Conservation (phyloP, 2,888 invertebrate species). For the Odontocerum albicorne region DNA sequence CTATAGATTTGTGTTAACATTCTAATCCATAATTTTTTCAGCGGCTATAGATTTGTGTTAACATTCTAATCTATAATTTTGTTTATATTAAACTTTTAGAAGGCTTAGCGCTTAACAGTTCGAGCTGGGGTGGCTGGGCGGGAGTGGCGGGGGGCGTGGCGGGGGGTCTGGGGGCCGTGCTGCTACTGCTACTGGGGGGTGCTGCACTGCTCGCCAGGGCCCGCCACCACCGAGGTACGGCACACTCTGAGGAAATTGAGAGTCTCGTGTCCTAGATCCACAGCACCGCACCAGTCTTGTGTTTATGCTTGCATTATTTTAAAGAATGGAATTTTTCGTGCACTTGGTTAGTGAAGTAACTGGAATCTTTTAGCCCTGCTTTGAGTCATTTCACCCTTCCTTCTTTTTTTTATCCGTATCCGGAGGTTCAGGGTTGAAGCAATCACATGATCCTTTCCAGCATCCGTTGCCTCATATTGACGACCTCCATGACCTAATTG, state of each 20-base stretch:
- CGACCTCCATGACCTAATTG: too few species aligned
- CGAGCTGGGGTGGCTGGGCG: constrained; percentile 42
- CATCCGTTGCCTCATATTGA: too few species aligned
- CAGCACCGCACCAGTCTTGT: background rate
- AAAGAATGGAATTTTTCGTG: background rate
- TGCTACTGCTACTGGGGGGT: constrained; percentile 44
- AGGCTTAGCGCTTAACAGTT: constrained; percentile 21
- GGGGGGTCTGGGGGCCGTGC: constrained; percentile 46
- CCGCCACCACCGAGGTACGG: constrained; percentile 42
- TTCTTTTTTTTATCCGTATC: too few species aligned
- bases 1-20: too few species aligned
- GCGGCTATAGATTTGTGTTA: too few species aligned
- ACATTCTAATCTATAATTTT: too few species aligned
- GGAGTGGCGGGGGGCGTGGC: constrained; percentile 47
- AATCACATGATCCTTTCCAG: too few species aligned
- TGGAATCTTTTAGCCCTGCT: background rate
- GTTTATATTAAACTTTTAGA: too few species aligned
- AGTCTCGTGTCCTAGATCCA: constrained; percentile 22
- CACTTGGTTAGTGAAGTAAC: background rate
- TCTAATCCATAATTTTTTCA: too few species aligned
- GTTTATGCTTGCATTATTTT: background rate
- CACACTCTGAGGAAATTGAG: constrained; percentile 23
- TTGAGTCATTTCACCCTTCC: too few species aligned
- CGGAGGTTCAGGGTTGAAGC: too few species aligned
- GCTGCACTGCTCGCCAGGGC: constrained; percentile 46